phyloP scores from a whole-genome alignment of 53 echinoderm and acorn worm species.

The Mesocentrotus franciscanus region DNA sequence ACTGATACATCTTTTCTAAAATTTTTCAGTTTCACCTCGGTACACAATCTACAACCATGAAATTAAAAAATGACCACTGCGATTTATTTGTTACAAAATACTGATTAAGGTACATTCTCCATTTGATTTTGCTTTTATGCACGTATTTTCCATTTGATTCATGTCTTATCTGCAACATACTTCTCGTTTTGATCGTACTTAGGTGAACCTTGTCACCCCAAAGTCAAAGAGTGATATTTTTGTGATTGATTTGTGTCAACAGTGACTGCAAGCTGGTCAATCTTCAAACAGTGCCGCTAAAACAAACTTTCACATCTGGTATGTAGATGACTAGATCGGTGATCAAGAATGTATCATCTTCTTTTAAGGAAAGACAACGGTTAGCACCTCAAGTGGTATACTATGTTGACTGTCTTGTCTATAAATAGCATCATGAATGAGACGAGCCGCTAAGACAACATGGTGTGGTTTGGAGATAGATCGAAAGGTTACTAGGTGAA shows the following conservation, averaged over 20 bases:
- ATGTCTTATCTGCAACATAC: not conserved
- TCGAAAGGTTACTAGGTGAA: slow-evolving; percentile 41
- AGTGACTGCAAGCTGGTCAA: not conserved
- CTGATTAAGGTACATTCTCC: not conserved
- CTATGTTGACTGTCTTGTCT: slow-evolving; percentile 43
- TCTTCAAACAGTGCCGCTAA: slow-evolving; percentile 5
- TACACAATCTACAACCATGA: no score
- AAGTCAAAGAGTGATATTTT: not conserved
- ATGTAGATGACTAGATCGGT: not conserved
- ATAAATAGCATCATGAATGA: slow-evolving; percentile 5
- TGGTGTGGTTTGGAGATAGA: not conserved
- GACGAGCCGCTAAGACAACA: slow-evolving; percentile 9
- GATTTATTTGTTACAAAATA: no score
- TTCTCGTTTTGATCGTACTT: not conserved
- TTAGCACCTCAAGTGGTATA: slow-evolving; percentile 4
- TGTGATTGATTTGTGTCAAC: slow-evolving; percentile 24
- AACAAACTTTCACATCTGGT: slow-evolving; percentile 26
- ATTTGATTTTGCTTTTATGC: not conserved
- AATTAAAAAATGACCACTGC: no score
- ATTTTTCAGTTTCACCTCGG: no score
- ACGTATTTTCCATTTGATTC: no score
- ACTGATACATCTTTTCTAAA: no score
- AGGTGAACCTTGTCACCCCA: not conserved
- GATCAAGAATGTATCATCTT: slow-evolving; percentile 44
- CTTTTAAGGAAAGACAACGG: not conserved